Evolutionary conservation across 2,797 vertebrate genomes (phyloP).

Genomic region (Champsocephalus esox): DNA sequence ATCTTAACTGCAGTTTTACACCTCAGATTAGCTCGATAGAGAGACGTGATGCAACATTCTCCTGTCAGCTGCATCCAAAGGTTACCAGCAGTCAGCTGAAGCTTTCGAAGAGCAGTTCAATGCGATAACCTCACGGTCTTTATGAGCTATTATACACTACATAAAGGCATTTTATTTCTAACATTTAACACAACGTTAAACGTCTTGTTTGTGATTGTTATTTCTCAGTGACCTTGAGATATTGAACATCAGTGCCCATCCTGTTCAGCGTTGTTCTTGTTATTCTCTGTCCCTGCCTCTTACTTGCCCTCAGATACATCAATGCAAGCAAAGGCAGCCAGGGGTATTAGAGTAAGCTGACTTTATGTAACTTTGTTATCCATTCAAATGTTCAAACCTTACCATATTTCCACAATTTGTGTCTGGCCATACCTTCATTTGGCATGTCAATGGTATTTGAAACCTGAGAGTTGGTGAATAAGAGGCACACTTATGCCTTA

Average conservation of each 20-base stretch:
- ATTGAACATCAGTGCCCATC: background rate
- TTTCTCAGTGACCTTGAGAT: constrained; percentile 14
- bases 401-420: too few relatives aligned
- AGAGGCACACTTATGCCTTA: too few relatives aligned
- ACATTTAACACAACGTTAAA: too few relatives aligned
- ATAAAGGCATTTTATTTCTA: background rate
- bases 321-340: too few relatives aligned
- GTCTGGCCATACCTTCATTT: too few relatives aligned
- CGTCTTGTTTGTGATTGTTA: background rate
- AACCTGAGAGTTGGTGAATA: too few relatives aligned
- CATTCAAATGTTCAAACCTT: too few relatives aligned
- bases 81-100: constrained; percentile 53
- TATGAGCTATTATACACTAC: background rate
- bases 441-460: too few relatives aligned
- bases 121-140: constrained; percentile 20
- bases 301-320: too few relatives aligned
- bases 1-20: constrained; percentile 68
- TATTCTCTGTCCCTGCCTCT: background rate
- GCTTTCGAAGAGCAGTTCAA: constrained; percentile 29
- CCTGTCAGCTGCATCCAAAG: constrained; percentile 25
- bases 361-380: too few relatives aligned
- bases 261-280: background rate
- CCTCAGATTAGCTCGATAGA: constrained; percentile 56
- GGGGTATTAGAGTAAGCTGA: too few relatives aligned
- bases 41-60: constrained; percentile 37